Evolutionary conservation across 2,797 vertebrate species (phyloP).

Genomic region (Orestias chungarensis): DNA sequence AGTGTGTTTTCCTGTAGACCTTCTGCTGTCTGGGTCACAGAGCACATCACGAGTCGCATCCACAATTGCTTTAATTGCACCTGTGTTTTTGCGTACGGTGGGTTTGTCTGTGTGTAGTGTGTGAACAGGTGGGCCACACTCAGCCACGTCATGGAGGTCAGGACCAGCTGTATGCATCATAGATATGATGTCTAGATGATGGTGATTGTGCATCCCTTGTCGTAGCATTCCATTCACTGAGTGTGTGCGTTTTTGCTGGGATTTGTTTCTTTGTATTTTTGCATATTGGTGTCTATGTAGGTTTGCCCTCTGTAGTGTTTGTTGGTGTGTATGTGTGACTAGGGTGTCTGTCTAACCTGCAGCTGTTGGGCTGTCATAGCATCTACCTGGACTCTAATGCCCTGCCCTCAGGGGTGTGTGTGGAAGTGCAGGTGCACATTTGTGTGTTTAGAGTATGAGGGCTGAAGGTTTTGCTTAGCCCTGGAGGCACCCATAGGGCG

Average conservation of each 20-base stretch:
- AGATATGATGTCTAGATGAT: constrained; percentile 51
- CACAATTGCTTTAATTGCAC: constrained; percentile 75
- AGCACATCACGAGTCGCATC: constrained; percentile 71
- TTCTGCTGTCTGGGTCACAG: constrained; percentile 76
- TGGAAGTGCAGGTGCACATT: constrained; percentile 39
- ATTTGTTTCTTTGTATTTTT: constrained; percentile 39
- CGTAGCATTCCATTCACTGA: constrained; percentile 26
- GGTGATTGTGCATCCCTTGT: constrained; percentile 44
- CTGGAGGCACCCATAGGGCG: constrained; percentile 65
- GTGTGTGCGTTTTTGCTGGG: constrained; percentile 26
- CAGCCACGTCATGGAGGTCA: constrained; percentile 70
- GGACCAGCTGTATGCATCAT: constrained; percentile 67
- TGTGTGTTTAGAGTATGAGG: constrained; percentile 46
- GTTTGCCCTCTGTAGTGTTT: constrained; percentile 52
- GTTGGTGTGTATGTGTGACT: constrained; percentile 19
- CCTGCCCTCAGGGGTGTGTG: constrained; percentile 69
- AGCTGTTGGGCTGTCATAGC: constrained; percentile 74
- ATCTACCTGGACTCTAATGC: constrained; percentile 68
- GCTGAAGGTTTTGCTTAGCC: constrained; percentile 68
- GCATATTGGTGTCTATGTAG: constrained; percentile 39
- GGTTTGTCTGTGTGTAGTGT: constrained; percentile 30
- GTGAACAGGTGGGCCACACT: constrained; percentile 71
- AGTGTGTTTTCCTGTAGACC: constrained; percentile 57
- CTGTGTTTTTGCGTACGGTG: constrained; percentile 45
- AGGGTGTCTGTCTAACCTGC: constrained; percentile 71